Conservation (phyloP, 1,140 invertebrate genomes). For the Psix sp. region DNA sequence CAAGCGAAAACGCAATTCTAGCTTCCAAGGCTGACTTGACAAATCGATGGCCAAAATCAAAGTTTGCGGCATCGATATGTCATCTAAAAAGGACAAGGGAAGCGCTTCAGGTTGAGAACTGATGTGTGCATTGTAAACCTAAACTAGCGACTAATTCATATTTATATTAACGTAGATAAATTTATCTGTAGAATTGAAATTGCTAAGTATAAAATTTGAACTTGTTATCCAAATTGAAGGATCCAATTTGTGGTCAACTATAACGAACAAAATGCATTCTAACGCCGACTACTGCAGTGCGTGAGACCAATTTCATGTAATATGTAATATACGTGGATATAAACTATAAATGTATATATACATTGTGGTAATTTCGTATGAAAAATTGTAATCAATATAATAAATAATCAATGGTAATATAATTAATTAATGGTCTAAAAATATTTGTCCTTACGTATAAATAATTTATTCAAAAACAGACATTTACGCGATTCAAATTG, state of each 20-base stretch:
- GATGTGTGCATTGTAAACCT: slow-evolving; percentile 64
- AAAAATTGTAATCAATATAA: too few species aligned
- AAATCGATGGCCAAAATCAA: slow-evolving; percentile 53
- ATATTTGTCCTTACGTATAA: too few species aligned
- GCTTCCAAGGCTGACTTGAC: slow-evolving; percentile 42
- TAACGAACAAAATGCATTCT: slow-evolving; percentile 42
- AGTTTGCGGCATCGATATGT: too few species aligned
- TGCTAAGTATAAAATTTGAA: slow-evolving; percentile 1
- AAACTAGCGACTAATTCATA: slow-evolving; percentile 57
- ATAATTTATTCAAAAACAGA: too few species aligned
- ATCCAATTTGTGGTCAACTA: too few species aligned
- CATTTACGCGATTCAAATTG: too few species aligned
- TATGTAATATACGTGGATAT: too few species aligned
- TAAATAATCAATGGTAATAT: too few species aligned
- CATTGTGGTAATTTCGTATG: background rate
- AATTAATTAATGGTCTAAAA: too few species aligned
- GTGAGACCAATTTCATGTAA: background rate
- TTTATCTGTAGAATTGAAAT: background rate
- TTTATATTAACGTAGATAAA: slow-evolving; percentile 23
- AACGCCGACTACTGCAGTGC: slow-evolving; percentile 25
- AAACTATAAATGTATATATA: background rate
- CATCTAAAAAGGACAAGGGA: slow-evolving; percentile 53
- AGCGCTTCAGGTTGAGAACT: slow-evolving; percentile 56
- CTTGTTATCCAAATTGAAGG: too few species aligned
- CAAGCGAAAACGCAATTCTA: slow-evolving; percentile 61